A percentile compares a stretch with the other conserved stretches of the same genome.
phyloP scores from a whole-genome alignment of 2,113 vertebrate species.

The human (Homo sapiens) region DNA sequence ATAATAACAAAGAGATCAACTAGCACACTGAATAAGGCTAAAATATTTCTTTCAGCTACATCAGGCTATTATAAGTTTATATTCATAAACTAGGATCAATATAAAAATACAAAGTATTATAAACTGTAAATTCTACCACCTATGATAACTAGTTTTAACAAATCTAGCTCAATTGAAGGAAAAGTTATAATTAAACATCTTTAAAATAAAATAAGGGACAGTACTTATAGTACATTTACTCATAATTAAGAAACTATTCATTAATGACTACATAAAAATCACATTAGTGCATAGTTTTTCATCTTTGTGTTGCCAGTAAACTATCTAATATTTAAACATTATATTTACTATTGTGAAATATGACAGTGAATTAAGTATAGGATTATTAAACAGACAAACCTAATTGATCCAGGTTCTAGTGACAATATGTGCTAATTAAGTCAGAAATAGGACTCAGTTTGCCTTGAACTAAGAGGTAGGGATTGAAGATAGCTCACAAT shows the following conservation, averaged over 20 bases:
- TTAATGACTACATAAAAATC: constrained; percentile 31
- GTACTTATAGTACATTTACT: background rate
- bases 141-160: constrained; percentile 41
- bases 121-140: background rate
- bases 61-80: background rate
- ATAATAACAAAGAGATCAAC: background rate
- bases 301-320: background rate
- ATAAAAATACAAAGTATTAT: constrained; percentile 13
- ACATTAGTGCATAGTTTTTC: background rate
- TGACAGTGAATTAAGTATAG: background rate
- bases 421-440: constrained; percentile 27
- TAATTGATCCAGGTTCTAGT: background rate
- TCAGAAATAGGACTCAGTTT: background rate
- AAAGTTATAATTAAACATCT: constrained; percentile 40
- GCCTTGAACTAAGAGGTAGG: background rate
- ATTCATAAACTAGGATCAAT: background rate
- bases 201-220: constrained; percentile 30
- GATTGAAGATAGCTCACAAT: constrained; percentile 5
- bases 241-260: constrained; percentile 48
- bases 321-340: constrained; percentile 29
- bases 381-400: background rate
- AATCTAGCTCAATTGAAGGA: background rate
- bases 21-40: background rate
- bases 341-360: constrained; percentile 44
- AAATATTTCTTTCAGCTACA: constrained; percentile 11